phyloP scores from a whole-genome alignment of 1,140 invertebrate species.

The Conus ventricosus region DNA sequence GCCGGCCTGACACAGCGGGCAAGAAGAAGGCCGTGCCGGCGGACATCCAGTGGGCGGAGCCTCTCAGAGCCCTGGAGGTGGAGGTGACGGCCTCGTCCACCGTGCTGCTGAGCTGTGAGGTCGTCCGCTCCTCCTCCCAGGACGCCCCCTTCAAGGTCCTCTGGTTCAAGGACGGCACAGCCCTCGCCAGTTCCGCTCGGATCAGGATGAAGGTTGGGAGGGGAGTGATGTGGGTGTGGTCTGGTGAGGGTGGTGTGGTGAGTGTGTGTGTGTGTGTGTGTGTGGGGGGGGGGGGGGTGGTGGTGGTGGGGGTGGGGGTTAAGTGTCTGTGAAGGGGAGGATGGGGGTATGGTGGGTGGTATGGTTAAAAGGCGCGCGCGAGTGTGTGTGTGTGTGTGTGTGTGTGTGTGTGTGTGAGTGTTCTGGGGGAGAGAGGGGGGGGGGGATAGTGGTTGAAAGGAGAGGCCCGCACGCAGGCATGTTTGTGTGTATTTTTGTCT shows the following conservation, averaged over 20 bases:
- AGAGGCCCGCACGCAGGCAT: background rate
- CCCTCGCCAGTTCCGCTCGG: background rate
- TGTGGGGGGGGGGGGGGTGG: background rate
- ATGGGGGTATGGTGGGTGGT: too few relatives aligned
- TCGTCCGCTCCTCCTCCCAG: background rate
- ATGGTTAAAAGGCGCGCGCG: too few relatives aligned
- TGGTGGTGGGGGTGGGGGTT: too few relatives aligned
- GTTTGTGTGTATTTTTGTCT: too few relatives aligned
- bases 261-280: background rate
- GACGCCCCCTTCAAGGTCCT: background rate
- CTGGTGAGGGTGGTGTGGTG: background rate
- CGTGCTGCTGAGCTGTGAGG: background rate
- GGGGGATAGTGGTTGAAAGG: background rate
- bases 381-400: too few relatives aligned
- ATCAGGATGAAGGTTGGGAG: slow-evolving; percentile 8
- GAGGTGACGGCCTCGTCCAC: background rate
- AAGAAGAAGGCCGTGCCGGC: background rate
- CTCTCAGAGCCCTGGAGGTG: background rate
- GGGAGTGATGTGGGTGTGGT: background rate
- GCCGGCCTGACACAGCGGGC: background rate
- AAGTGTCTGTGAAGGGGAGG: too few relatives aligned
- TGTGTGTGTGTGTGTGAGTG: too few relatives aligned
- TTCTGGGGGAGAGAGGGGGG: too few relatives aligned
- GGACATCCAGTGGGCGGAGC: slow-evolving; percentile 12
- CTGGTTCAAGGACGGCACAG: slow-evolving; percentile 29